Base-by-base conservation (phyloP, 2,797 vertebrate species). In the Intellagama lesueurii region DNA sequence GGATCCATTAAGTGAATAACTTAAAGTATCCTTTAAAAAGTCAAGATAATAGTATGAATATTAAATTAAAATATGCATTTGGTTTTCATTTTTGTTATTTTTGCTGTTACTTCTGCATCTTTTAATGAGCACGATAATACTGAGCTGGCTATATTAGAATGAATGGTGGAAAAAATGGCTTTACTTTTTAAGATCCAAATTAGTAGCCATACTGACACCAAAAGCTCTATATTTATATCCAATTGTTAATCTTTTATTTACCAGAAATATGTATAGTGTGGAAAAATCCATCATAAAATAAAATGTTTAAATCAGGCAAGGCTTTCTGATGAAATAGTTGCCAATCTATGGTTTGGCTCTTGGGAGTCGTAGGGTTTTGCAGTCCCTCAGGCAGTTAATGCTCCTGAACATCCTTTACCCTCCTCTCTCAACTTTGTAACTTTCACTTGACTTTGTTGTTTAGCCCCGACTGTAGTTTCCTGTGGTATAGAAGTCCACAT, bases 1-100 rank as follows among this genome's bases (percentile, higher is more conserved):
- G 89, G 94, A 94, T 56, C 81, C 87, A 93, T 94, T 94, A 93
- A 93, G 90, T 95, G 86, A 93, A 96, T 92, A 87, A 93, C 89
- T 88, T 24, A 19, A 94, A 94, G 92, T 94, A 89, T 87, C 91
- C 72, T 94, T 0, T 93, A 92, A 66, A 95, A 78, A 83, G 92
- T 87, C 80, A 78, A 94, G 87, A 93, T 95, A 90, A 93, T 89
- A 95, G 85, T 95, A 60, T 3, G 47, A 60, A 12, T 68, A 40
- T 82, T 77, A 83, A 82, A 87, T 64, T 7, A 47, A 49, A 75
- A 30, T 52, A 83, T 11, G 85, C 81, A 92, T 92, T 93, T 73
- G 87, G n/a, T 78, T 32, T 83, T 26, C 30, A 85, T 75, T 73
- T 52, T 68, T 83, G 30, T 72, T 87, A 35, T 69, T 88, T 52